Conservation (phyloP, 1,140 invertebrate genomes). For the Lordiphosa clarofinis region DNA sequence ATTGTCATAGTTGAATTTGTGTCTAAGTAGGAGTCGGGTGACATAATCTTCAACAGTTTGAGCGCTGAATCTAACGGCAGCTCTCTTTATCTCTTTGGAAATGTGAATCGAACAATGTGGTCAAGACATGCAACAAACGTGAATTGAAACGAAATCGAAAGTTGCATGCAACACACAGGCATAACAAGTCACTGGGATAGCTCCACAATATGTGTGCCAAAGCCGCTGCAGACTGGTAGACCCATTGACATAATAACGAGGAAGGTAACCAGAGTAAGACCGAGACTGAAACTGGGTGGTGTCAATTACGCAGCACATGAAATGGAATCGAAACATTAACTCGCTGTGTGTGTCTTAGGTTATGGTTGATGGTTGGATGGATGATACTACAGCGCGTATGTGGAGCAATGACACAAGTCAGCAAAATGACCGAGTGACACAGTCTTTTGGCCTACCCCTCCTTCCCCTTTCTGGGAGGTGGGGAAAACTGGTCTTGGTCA, state of each 20-base stretch:
- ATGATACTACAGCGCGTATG: slow-evolving; percentile 17
- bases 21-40: slow-evolving; percentile 41
- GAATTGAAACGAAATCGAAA: slow-evolving; percentile 73
- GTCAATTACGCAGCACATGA: slow-evolving; percentile 62
- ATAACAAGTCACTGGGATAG: slow-evolving; percentile 28
- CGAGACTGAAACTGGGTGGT: slow-evolving; percentile 30
- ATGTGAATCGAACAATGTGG: slow-evolving; percentile 56
- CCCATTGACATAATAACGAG: slow-evolving; percentile 79
- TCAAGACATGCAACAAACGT: slow-evolving; percentile 74
- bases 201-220: slow-evolving; percentile 33
- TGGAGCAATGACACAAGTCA: slow-evolving; percentile 55
- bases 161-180: slow-evolving; percentile 57
- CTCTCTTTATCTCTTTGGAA: slow-evolving; percentile 1
- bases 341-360: slow-evolving; percentile 47
- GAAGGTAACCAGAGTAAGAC: slow-evolving; percentile 70
- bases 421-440: slow-evolving; percentile 61
- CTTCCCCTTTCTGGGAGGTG: slow-evolving; percentile 5
- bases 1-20: slow-evolving; percentile 30
- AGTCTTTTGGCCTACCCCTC: slow-evolving; percentile 30
- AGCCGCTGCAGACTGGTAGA: slow-evolving; percentile 43
- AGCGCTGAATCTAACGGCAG: slow-evolving; percentile 40
- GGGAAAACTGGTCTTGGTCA: slow-evolving; percentile 25
- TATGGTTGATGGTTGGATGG: slow-evolving; percentile 51
- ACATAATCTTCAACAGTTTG: slow-evolving; percentile 38
- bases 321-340: slow-evolving; percentile 45